Evolutionary conservation across 2,797 vertebrate genomes (phyloP).

Genomic region (Enteromius afrohamiltoni): DNA sequence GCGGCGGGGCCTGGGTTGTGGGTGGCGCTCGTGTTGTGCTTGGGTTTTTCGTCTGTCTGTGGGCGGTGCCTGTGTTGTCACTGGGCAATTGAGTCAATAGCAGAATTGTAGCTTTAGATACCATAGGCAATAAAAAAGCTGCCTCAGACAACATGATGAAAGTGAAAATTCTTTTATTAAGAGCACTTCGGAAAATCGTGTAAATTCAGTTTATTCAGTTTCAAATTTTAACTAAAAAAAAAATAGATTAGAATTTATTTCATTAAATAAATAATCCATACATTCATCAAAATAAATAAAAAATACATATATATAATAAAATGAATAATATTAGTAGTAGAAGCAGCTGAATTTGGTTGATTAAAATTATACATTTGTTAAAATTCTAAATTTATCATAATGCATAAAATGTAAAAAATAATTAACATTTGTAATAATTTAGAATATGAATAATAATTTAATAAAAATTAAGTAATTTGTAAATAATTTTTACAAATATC

Average conservation of each 20-base stretch:
- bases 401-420: background rate
- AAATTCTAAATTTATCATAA: background rate
- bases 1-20: slow-evolving; percentile 26
- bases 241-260: background rate
- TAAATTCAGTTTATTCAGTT: too few species aligned
- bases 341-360: background rate
- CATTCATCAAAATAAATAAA: too few species aligned
- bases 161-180: background rate
- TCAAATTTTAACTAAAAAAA: background rate
- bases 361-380: background rate
- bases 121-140: background rate
- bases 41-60: slow-evolving; percentile 6
- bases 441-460: too few species aligned
- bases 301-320: too few species aligned
- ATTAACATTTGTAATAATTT: too few species aligned
- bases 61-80: background rate
- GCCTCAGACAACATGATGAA: background rate
- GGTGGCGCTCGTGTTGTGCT: slow-evolving; percentile 27
- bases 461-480: too few species aligned
- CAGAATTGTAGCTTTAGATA: background rate
- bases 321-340: background rate
- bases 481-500: background rate
- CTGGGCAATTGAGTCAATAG: background rate
- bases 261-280: slow-evolving; percentile 7
- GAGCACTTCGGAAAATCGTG: background rate